phyloP scores from a whole-genome alignment of 2,113 vertebrate genomes.

The Motacilla tschutschensis region DNA sequence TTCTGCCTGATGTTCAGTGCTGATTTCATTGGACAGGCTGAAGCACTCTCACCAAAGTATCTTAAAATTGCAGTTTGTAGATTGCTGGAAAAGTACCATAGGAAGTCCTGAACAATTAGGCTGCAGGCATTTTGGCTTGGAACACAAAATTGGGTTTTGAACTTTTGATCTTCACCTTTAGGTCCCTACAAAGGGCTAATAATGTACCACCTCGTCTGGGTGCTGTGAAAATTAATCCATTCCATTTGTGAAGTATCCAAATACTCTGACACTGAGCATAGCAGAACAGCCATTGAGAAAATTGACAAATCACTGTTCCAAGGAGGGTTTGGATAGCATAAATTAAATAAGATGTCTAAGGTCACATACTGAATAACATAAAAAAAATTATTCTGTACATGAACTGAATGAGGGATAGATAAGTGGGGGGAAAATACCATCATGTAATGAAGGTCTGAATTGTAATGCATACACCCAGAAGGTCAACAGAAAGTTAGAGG shows the following conservation, averaged over 20 bases:
- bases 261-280: neutral
- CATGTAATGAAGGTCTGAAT: neutral
- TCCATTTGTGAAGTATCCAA: neutral
- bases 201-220: neutral
- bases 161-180: constrained; percentile 14
- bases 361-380: constrained; percentile 7
- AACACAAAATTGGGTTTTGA: constrained; percentile 25
- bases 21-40: neutral
- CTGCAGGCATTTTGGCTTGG: neutral
- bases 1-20: accelerated
- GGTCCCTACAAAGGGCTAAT: neutral
- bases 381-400: neutral
- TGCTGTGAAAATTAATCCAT: constrained; percentile 29
- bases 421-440: neutral
- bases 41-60: neutral
- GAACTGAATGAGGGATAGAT: neutral
- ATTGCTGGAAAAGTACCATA: neutral
- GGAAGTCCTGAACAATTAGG: neutral
- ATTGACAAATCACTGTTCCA: constrained; percentile 10
- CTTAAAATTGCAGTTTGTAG: neutral
- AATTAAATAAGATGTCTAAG: constrained; percentile 20
- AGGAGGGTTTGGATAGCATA: neutral
- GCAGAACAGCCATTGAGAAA: constrained; percentile 13
- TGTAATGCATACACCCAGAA: neutral
- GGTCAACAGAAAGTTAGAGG: neutral